These are phyloP conservation scores for Pterois miles DNA, from an alignment of 2,797 vertebrate genomes.

Conservation along the genomic window DNA sequence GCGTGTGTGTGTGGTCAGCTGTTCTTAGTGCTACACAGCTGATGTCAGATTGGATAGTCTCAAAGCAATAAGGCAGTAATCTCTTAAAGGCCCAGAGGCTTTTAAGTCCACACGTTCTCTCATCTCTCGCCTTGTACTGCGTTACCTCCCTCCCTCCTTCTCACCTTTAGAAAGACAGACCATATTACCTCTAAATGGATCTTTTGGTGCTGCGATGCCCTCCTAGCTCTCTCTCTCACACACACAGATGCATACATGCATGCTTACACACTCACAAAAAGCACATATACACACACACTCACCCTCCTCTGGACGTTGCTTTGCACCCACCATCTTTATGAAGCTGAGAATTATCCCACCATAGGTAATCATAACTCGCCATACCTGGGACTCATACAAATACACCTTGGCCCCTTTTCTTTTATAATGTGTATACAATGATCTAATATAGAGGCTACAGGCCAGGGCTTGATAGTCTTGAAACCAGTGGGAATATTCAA, in stretches of 20 bases:
- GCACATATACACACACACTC: constrained; percentile 43
- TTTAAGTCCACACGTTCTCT: constrained; percentile 73
- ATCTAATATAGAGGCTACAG: constrained; percentile 69
- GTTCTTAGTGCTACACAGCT: constrained; percentile 71
- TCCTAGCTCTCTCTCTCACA: constrained; percentile 41
- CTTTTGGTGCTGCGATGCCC: constrained; percentile 64
- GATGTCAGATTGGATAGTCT: constrained; percentile 81
- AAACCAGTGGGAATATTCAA: constrained; percentile 64
- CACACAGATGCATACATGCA: constrained; percentile 57
- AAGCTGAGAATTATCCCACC: constrained; percentile 83
- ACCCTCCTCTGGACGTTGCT: constrained; percentile 60
- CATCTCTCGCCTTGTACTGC: constrained; percentile 51
- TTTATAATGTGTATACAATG: constrained; percentile 79
- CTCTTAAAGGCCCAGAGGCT: constrained; percentile 78
- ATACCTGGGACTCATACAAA: constrained; percentile 79
- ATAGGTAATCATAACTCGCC: constrained; percentile 79
- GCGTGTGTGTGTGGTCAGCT: constrained; percentile 72
- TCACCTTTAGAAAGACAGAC: constrained; percentile 69
- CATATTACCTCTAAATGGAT: constrained; percentile 82
- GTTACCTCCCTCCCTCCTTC: constrained; percentile 59
- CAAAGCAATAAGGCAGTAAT: constrained; percentile 84
- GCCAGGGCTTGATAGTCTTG: constrained; percentile 51
- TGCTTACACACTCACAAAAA: constrained; percentile 35
- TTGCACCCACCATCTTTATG: constrained; percentile 75
- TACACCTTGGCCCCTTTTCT: constrained; percentile 70